Percentiles rank a stretch among this genome's conserved stretches.
Evolutionary conservation across 2,113 vertebrate genomes (phyloP).

Genomic region (Triplophysa rosa): DNA sequence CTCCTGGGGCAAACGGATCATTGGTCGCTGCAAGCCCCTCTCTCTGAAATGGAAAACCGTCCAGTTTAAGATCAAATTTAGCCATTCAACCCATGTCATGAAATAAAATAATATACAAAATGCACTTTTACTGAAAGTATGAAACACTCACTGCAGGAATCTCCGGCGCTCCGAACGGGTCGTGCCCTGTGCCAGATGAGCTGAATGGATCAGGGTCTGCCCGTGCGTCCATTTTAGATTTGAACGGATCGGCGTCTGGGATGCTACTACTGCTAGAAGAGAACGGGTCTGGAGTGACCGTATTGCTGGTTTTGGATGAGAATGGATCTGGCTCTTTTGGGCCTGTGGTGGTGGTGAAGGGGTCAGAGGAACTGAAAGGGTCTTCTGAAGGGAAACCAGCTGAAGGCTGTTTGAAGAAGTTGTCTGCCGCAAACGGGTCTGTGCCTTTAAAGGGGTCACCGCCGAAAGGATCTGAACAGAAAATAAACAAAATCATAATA

Average conservation of each 20-base stretch:
- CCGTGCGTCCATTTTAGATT: conserved; percentile 52
- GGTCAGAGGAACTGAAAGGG: conserved; percentile 64
- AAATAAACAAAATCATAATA: background rate
- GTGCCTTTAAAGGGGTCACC: conserved; percentile 96
- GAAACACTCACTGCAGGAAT: conserved; percentile 62
- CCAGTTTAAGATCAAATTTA: background rate
- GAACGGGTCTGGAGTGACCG: conserved; percentile 36
- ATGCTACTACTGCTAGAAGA: conserved; percentile 37
- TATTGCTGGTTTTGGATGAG: conserved; percentile 60
- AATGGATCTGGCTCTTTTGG: conserved; percentile 66
- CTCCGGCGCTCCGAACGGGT: conserved; percentile 63
- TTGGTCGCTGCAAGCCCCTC: conserved; percentile 77
- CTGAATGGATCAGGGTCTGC: conserved; percentile 68
- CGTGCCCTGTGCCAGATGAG: conserved; percentile 54
- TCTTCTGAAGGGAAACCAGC: conserved; percentile 76
- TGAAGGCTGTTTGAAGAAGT: conserved; percentile 84
- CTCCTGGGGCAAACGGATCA: conserved; percentile 96
- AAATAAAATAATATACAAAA: too few relatives aligned
- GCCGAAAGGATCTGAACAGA: conserved; percentile 87
- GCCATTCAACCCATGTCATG: background rate
- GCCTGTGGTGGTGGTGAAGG: conserved; percentile 26
- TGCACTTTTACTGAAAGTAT: too few relatives aligned
- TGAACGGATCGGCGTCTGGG: conserved; percentile 54
- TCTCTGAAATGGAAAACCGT: conserved; percentile 71
- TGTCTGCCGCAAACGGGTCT: conserved; percentile 93